phyloP scores from a whole-genome alignment of 2,888 invertebrate species.

The Copidosoma aretas region DNA sequence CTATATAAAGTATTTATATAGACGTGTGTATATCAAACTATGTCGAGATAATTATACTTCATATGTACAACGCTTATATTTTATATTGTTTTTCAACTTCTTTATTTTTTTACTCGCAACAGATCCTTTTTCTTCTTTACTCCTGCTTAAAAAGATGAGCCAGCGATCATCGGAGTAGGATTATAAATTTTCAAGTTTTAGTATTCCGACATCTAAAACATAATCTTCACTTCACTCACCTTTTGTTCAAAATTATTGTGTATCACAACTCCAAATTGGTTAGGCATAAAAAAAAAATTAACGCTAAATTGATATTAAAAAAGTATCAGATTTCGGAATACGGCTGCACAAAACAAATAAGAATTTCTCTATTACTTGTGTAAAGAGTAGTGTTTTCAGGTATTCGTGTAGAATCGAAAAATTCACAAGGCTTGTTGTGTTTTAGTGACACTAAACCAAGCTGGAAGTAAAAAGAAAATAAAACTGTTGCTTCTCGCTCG shows the following conservation, averaged over 20 bases:
- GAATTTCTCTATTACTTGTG: conserved; percentile 39
- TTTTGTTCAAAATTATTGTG: conserved; percentile 44
- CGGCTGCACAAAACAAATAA: conserved; percentile 31
- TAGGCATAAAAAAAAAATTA: conserved; percentile 50
- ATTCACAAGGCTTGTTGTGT: conserved; percentile 29
- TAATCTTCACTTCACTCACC: conserved; percentile 23
- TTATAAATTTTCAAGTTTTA: conserved; percentile 19
- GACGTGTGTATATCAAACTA: conserved; percentile 61
- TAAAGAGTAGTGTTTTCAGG: conserved; percentile 12
- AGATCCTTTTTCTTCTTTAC: conserved; percentile 38
- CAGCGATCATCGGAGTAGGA: conserved; percentile 24
- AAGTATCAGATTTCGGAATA: not conserved
- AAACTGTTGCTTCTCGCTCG: conserved; percentile 25
- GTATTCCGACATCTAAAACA: conserved; percentile 6
- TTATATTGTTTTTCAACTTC: conserved; percentile 43
- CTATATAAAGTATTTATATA: conserved; percentile 61
- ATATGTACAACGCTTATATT: conserved; percentile 58
- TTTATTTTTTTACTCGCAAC: conserved; percentile 50
- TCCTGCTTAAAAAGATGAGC: conserved; percentile 21
- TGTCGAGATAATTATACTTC: conserved; percentile 52
- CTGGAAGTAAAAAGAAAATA: conserved; percentile 31
- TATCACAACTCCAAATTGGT: conserved; percentile 46
- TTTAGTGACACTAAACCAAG: conserved; percentile 29
- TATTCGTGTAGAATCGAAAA: too few species aligned
- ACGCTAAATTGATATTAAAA: conserved; percentile 48